A percentile compares a stretch with the other conserved stretches of the same genome.
Evolutionary conservation across 2,113 vertebrate species (phyloP).

Genomic region (Indicator maculatus): DNA sequence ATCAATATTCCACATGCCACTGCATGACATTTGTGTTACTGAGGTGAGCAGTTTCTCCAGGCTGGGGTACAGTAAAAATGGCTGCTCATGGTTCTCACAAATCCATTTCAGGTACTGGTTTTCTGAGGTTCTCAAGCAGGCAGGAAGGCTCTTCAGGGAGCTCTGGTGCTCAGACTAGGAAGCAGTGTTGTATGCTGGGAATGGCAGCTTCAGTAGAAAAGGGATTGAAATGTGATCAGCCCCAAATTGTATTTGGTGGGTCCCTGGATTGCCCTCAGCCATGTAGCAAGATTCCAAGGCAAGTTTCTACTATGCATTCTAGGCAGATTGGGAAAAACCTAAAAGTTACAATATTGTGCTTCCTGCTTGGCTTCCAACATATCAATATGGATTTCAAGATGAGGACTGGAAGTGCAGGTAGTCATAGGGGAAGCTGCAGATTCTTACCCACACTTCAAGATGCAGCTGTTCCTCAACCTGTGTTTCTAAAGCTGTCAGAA

Average conservation of each 20-base stretch:
- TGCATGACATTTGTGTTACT: accelerated
- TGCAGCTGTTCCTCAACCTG: background rate
- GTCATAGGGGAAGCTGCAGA: background rate
- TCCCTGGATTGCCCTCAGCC: background rate
- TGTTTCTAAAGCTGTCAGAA: background rate
- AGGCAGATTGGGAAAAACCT: background rate
- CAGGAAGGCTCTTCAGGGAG: background rate
- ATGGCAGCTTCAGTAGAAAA: background rate
- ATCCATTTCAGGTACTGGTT: background rate
- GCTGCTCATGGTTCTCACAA: background rate
- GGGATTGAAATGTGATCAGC: background rate
- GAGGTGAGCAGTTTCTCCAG: background rate
- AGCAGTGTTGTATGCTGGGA: background rate
- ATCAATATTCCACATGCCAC: background rate
- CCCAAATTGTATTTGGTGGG: background rate
- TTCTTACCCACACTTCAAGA: background rate
- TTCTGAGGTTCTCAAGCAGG: background rate
- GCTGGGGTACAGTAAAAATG: background rate
- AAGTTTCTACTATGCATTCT: background rate
- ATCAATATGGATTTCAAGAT: background rate
- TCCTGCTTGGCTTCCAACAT: background rate
- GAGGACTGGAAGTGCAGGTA: background rate
- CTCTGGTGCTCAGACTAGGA: background rate
- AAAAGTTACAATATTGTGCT: background rate
- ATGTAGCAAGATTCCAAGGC: background rate